phyloP scores from a whole-genome alignment of 2,113 vertebrate genomes.

The Ranitomeya variabilis region DNA sequence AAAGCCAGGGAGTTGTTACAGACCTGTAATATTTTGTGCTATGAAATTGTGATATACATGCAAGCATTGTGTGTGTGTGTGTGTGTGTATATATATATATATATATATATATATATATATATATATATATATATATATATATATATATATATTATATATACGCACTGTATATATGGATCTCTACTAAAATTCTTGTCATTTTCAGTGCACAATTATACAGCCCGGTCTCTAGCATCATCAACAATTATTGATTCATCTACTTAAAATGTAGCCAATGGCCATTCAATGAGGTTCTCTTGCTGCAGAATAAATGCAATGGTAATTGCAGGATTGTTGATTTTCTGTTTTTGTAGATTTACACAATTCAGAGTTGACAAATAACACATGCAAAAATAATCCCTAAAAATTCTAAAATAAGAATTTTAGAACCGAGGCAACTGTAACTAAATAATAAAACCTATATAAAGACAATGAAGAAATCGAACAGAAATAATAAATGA shows the following conservation, averaged over 20 bases:
- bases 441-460: background rate
- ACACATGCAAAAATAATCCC: background rate
- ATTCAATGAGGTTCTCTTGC: slow-evolving; percentile 17
- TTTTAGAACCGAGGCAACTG: too few relatives aligned
- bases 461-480: background rate
- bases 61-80: background rate
- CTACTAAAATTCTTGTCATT: background rate
- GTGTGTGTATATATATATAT: background rate
- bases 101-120: background rate
- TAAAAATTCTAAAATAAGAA: background rate
- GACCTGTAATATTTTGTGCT: background rate
- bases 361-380: background rate
- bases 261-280: slow-evolving; percentile 55
- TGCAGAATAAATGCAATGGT: slow-evolving; percentile 15
- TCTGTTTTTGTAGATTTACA: background rate
- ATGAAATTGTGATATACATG: background rate
- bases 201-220: slow-evolving; percentile 19
- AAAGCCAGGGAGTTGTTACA: background rate
- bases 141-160: background rate
- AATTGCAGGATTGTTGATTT: background rate
- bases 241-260: slow-evolving; percentile 38
- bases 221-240: background rate
- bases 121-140: background rate
- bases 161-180: background rate
- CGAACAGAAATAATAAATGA: too few relatives aligned